Evolutionary conservation across 2,113 vertebrate genomes (phyloP), one percentile per base, ranked within the genome.

Genomic region (Semnornis frantzii): DNA sequence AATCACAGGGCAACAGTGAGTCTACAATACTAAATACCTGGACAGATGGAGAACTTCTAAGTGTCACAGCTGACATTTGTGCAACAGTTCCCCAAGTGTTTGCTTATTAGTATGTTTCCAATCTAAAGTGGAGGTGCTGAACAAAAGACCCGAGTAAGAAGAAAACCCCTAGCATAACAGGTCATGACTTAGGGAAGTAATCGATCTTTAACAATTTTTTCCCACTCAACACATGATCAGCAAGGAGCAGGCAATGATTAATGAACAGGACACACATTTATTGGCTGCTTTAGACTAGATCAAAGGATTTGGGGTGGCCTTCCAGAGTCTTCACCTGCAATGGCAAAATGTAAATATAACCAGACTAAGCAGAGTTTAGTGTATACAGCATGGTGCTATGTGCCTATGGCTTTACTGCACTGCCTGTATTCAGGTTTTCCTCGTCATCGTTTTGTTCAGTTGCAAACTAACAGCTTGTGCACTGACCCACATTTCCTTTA

Each of bases 121-220:
- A 14, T 10, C 28, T 20, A 0, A 52, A 77, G 27, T 2, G 2
- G 30, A 55, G 44, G 20, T 27, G 64, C 60, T 46, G 50, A 25
- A 83, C 27, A 42, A 30, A 87, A 70, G 30, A 74, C 25, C 28
- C 8, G 21, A 71, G 59, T 16, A 48, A 57, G 27, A n/a, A 39
- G 20, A 74, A 58, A 0, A 66, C 74, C 2, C 12, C 4, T 1
- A 33, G 33, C 21, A 23, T 27, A 34, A 24, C 37, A 68, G 19
- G n/a, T 28, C 33, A 37, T 6, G 15, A 37, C 17, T 37, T 57
- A 21, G 27, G 30, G 34, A 85, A 89, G 28, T 28, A 52, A 69
- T 6, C 6, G 8, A 58, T 10, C 0, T 0, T 9, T 5, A 11
- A 81, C 13, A 11, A 17, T 10, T 30, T 78, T 59, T 44, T 30